Conservation (phyloP, 2,113 vertebrate species). For the Hippocampus barbouri region DNA sequence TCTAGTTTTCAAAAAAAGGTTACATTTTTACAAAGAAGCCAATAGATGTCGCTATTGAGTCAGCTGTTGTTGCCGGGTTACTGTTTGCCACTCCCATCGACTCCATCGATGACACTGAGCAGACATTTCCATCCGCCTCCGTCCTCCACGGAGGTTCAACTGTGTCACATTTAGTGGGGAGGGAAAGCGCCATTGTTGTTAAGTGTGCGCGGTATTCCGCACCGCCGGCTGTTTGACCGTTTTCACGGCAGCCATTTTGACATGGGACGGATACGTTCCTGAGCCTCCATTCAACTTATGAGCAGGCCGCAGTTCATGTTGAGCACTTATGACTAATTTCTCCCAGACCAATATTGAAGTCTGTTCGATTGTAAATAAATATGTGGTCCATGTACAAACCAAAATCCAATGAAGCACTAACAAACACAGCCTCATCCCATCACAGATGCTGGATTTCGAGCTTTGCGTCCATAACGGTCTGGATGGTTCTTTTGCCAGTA, state of each 20-base stretch:
- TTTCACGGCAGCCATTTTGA: neutral
- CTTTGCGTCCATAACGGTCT: too few species aligned
- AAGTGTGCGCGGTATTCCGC: neutral
- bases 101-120: conserved; percentile 37
- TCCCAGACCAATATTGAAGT: neutral
- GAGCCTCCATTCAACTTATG: neutral
- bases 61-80: conserved; percentile 4
- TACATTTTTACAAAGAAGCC: neutral
- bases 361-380: neutral
- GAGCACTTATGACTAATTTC: neutral
- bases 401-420: neutral
- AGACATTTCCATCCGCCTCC: conserved; percentile 43
- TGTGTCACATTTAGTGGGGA: neutral
- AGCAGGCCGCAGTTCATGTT: too few species aligned
- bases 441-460: too few species aligned
- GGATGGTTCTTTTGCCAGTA: too few species aligned
- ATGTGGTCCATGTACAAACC: neutral
- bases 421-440: too few species aligned
- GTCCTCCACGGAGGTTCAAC: neutral
- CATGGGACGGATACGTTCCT: neutral
- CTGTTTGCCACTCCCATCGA: conserved; percentile 58
- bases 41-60: conserved; percentile 53
- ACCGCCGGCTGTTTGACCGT: neutral
- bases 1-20: neutral
- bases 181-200: neutral